Base-by-base conservation (phyloP, 30 jellyfish, hydroid and myxozoan genomes). In the Cassiopea xamachana region DNA sequence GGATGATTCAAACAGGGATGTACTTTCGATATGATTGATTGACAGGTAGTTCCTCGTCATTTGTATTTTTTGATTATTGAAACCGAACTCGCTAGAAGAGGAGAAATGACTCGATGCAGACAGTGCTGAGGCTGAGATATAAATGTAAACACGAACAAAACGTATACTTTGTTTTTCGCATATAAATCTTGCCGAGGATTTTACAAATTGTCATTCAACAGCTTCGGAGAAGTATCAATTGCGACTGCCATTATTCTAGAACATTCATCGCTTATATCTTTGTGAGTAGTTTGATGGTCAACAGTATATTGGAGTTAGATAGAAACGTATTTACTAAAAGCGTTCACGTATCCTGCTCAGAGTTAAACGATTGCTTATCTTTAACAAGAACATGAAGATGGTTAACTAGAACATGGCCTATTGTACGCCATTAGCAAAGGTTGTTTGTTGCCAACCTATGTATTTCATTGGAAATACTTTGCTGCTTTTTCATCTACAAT, bases 11-110 rank as follows among this genome's bases (percentile, higher is more conserved):
- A 14, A 69, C 17, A 58, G 91, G 83, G n/a, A 83, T 19, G 58
- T 48, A 83, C 91, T 85, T 85, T 73, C 93, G 74, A 46, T 27
- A n/a, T 80, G 14, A 64, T 76, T 77, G 94, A 77, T 87, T 87
- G 94, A 86, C 93, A 86, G 93, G 2, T 19, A 77, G 87, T 86
- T 86, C 93, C 93, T 79, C 87, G 73, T 83, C 73, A 74, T 48
- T 47, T 45, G 15, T 45, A 15, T 3, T 83, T 61, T 55, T 46
- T 64, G 74, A 64, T 64, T 64, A 16, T 5, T 64, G 74, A 64
- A 64, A 64, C 43, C 74, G 15, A 6, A 59, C 69, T 6, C 14
- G 14, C 14, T 14, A 59, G 69, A 59, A 7, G 69, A 59, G 14
- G 14, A 7, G 69, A 59, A 14, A 59, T 59, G 13, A 14, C 14